Evolutionary conservation across 30 jellyfish, hydroid and myxozoan species (phyloP), one percentile per base, ranked within the genome.

Genomic region (Hydra vulgaris): DNA sequence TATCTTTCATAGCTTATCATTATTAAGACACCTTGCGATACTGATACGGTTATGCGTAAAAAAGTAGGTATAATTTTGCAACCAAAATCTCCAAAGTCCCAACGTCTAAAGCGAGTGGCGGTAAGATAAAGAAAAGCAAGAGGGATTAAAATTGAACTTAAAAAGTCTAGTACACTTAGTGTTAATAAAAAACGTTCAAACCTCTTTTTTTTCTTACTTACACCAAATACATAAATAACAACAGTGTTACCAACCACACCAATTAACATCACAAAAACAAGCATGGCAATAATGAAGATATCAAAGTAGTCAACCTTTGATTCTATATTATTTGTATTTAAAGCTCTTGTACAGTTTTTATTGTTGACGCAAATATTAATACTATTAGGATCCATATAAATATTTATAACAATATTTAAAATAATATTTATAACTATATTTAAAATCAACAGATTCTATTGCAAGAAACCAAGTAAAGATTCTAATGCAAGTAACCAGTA

Each of bases 31-130:
- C 96, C 94, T 78, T 88, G 96, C 20, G 96, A 88, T 23, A 88
- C 55, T 0, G 94, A 82, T 19, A 82, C 84, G 70, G 73, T 88
- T 20, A 88, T 78, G 1, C 86, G 87, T 52, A 88, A 68, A 21
- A 83, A 78, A 21, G 96, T 77, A 54, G 91, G 85, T 15, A 88
- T 74, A 16, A 88, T 56, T 54, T 83, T 83, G 70, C 96, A 88
- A 7, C 96, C 96, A 71, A 83, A 25, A 55, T 53, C 56, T 25
- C 96, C 96, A 66, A 88, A 83, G 22, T 26, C 84, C 96, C 96
- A 88, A 18, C 85, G 81, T 55, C 74, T 83, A 86, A 74, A 88
- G 23, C 70, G 71, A 15, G 94, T 88, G 5, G 80, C 54, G 12
- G 96, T 88, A n/a, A 81, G 85, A 61, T 88, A 88, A 16, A 81